Conservation (phyloP, 1,140 invertebrate species). For the Battus philenor region DNA sequence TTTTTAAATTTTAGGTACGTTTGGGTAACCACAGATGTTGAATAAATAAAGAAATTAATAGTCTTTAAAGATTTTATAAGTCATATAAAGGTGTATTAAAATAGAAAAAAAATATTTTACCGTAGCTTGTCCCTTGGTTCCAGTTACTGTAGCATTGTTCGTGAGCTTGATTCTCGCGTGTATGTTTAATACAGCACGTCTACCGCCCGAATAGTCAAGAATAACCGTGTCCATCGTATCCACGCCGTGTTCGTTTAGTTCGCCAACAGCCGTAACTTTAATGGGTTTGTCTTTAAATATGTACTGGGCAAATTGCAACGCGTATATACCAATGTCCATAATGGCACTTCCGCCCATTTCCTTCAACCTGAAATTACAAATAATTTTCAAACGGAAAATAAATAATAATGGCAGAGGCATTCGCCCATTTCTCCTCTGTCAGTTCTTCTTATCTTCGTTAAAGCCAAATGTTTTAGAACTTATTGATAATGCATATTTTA, state of each 20-base stretch:
- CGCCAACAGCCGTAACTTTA: constrained; percentile 78
- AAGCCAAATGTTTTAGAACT: too few relatives aligned
- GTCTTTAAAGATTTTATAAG: too few relatives aligned
- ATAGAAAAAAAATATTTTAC: too few relatives aligned
- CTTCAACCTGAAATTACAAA: constrained; percentile 67
- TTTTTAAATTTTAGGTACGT: too few relatives aligned
- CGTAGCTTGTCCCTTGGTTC: constrained; percentile 28
- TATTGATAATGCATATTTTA: too few relatives aligned
- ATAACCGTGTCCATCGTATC: constrained; percentile 80
- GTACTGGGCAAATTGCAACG: constrained; percentile 83
- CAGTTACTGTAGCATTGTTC: constrained; percentile 43
- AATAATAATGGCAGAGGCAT: too few relatives aligned
- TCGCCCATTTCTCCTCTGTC: too few relatives aligned
- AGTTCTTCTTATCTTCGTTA: too few relatives aligned
- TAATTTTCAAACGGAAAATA: too few relatives aligned
- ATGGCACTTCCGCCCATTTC: constrained; percentile 87
- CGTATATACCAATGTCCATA: constrained; percentile 90
- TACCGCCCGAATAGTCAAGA: constrained; percentile 79
- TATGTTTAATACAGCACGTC: constrained; percentile 79
- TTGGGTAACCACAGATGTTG: too few relatives aligned
- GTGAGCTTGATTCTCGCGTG: constrained; percentile 73
- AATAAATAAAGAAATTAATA: too few relatives aligned
- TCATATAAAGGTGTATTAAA: too few relatives aligned
- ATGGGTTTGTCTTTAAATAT: constrained; percentile 82
- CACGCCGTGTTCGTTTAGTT: constrained; percentile 81